A percentile compares a stretch with the other conserved stretches of the same genome.
Conservation (phyloP, 1,140 invertebrate genomes). For the Brachionus calyciflorus region DNA sequence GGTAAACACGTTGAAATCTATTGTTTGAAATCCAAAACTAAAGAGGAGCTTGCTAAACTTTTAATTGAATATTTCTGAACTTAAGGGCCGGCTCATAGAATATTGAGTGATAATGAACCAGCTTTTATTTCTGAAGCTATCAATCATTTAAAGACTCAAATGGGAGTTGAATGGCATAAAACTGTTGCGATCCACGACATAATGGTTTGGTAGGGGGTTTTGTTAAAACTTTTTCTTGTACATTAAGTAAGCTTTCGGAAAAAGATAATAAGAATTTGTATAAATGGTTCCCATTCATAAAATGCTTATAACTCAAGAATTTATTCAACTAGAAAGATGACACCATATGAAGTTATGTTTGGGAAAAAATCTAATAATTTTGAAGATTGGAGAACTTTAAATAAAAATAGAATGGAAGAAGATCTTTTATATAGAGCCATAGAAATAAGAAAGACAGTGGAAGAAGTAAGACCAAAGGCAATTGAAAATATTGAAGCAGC, state of each 20-base stretch:
- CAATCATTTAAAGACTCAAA: conserved; percentile 18
- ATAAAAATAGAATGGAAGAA: background rate
- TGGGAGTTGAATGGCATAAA: conserved; percentile 46
- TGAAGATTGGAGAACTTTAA: background rate
- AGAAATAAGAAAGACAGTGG: conserved; percentile 26
- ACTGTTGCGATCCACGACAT: background rate
- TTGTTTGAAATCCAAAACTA: background rate
- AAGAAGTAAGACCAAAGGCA: background rate
- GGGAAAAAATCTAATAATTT: conserved; percentile 20
- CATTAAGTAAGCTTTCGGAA: background rate
- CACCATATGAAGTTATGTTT: conserved; percentile 11
- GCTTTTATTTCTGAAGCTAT: conserved; percentile 18
- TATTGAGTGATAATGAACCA: background rate
- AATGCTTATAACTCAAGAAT: no score
- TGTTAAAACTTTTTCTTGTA: background rate
- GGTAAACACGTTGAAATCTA: background rate
- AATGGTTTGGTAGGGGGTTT: background rate
- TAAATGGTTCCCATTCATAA: background rate
- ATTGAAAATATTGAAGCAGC: background rate
- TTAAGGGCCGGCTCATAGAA: conserved; percentile 3
- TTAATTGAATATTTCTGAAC: conserved; percentile 3
- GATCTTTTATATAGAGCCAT: background rate
- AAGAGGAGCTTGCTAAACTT: background rate
- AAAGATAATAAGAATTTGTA: background rate
- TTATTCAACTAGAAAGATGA: background rate